A percentile compares a stretch with the other conserved stretches of the same genome.
Evolutionary conservation across 2,797 vertebrate species (phyloP).

Genomic region (Sus cebifrons): DNA sequence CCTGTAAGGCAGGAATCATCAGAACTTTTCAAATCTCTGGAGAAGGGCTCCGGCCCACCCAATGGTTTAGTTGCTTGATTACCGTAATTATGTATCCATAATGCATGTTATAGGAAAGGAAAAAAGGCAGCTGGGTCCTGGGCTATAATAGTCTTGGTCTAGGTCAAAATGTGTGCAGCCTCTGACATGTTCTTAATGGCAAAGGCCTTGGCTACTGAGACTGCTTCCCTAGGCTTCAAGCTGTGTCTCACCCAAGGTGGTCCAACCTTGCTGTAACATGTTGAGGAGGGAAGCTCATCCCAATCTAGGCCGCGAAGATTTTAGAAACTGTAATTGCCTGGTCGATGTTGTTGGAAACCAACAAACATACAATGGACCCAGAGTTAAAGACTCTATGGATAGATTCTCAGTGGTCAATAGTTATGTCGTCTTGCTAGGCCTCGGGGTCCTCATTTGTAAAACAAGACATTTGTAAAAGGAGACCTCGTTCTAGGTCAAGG

Average conservation of each 20-base stretch:
- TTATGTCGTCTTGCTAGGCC: not conserved
- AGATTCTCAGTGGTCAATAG: not conserved
- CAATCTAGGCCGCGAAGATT: not conserved
- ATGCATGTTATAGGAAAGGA: conserved; percentile 50
- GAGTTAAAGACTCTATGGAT: not conserved
- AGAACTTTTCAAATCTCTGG: not conserved
- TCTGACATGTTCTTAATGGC: conserved; percentile 30
- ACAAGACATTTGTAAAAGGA: not conserved
- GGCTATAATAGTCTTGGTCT: not conserved
- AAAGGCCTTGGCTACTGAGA: not conserved
- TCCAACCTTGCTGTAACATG: not conserved
- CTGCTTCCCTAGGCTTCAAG: conserved; percentile 29
- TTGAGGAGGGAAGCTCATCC: not conserved
- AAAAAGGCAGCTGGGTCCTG: not conserved
- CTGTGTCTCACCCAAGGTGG: not conserved
- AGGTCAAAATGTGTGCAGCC: not conserved
- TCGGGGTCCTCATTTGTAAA: conserved; percentile 58
- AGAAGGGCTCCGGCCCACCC: conserved; percentile 36
- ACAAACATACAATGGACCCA: not conserved
- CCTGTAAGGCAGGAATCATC: not conserved
- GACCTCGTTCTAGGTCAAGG: not conserved
- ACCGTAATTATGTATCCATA: conserved; percentile 74
- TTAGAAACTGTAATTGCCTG: not conserved
- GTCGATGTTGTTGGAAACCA: not conserved
- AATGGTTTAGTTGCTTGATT: conserved; percentile 71